Percentiles rank a stretch among this genome's conserved stretches.
These are phyloP conservation scores for Phoenicopterus ruber DNA, from an alignment of 2,113 vertebrate genomes.

Conservation along the genomic window DNA sequence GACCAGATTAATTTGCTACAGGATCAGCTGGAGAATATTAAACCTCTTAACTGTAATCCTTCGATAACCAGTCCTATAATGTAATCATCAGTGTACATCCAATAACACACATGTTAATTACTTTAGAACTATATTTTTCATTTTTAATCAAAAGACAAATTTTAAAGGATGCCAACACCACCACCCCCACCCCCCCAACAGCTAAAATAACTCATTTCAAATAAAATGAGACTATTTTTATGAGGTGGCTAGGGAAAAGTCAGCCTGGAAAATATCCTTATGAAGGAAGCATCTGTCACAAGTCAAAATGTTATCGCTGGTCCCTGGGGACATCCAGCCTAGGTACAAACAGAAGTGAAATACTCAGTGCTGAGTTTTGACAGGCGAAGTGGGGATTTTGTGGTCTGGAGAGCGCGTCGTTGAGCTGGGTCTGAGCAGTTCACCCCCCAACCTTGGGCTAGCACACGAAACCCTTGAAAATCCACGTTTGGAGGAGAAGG, in stretches of 20 bases:
- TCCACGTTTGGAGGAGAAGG: not conserved
- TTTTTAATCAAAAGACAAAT: slow-evolving; percentile 46
- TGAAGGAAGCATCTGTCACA: slow-evolving; percentile 55
- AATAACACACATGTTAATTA: slow-evolving; percentile 59
- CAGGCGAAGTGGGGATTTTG: not conserved
- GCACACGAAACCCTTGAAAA: not conserved
- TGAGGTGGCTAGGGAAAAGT: slow-evolving; percentile 5
- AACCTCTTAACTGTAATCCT: slow-evolving; percentile 58
- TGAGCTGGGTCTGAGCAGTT: not conserved
- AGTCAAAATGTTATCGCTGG: not conserved
- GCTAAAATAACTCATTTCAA: not conserved
- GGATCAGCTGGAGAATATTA: slow-evolving; percentile 66
- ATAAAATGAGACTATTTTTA: not conserved
- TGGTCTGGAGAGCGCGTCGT: not conserved
- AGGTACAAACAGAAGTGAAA: not conserved
- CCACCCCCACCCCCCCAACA: not conserved
- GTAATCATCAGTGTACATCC: slow-evolving; percentile 57
- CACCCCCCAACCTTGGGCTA: not conserved
- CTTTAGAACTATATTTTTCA: slow-evolving; percentile 35
- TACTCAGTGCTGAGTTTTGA: not conserved
- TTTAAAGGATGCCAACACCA: not conserved
- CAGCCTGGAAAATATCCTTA: slow-evolving; percentile 49
- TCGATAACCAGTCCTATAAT: slow-evolving; percentile 59
- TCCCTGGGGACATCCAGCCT: not conserved
- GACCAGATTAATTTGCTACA: slow-evolving; percentile 51